phyloP scores from a whole-genome alignment of 2,888 invertebrate species.

The Rotaria magnacalcarata region DNA sequence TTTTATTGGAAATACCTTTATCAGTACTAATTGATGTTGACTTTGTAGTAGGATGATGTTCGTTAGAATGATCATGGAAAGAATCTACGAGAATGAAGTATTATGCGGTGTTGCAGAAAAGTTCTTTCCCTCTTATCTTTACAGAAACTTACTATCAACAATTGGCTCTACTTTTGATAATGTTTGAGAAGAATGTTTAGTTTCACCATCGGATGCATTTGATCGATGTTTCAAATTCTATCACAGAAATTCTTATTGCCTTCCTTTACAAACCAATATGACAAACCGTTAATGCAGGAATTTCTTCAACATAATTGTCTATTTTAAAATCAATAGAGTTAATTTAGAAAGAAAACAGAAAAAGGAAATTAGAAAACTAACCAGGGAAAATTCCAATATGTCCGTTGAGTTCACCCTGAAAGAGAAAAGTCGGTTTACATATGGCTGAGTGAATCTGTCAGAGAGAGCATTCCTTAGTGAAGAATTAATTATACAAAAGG shows the following conservation, averaged over 20 bases:
- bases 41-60: constrained; percentile 45
- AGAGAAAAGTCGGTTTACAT: neutral
- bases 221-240: neutral
- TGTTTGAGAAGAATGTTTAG: neutral
- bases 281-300: neutral
- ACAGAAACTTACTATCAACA: neutral
- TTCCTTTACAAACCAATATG: neutral
- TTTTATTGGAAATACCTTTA: constrained; percentile 47
- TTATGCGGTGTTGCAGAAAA: neutral
- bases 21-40: neutral
- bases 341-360: neutral
- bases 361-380: neutral
- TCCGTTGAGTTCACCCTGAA: constrained; percentile 80
- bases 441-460: too few relatives aligned
- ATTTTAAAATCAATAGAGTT: neutral
- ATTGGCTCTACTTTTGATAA: neutral
- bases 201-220: neutral
- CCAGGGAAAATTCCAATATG: constrained; percentile 82
- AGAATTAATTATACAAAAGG: too few relatives aligned
- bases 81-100: neutral
- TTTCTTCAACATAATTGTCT: constrained; percentile 45
- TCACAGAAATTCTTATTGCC: neutral
- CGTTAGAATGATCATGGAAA: constrained; percentile 43
- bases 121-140: too few relatives aligned
- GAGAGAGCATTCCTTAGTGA: too few relatives aligned